Evolutionary conservation across 2,888 invertebrate species (phyloP).

Genomic region (Pseudoips prasinana): DNA sequence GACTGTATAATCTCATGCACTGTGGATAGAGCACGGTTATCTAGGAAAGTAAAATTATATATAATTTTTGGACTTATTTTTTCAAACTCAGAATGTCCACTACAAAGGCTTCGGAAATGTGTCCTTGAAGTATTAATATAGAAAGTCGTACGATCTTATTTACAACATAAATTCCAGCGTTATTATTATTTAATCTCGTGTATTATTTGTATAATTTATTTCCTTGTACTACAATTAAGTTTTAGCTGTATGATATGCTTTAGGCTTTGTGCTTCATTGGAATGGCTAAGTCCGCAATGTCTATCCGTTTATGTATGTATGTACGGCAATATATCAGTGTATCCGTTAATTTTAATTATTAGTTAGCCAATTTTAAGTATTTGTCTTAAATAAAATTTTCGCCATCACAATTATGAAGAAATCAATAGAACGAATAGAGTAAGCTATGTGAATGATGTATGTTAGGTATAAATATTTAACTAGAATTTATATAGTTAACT

Average conservation of each 20-base stretch:
- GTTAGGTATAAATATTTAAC: constrained; percentile 63
- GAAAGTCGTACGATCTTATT: constrained; percentile 36
- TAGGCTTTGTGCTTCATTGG: constrained; percentile 65
- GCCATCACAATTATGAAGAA: constrained; percentile 74
- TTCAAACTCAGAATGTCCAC: constrained; percentile 32
- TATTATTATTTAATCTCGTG: constrained; percentile 44
- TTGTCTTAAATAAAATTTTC: constrained; percentile 47
- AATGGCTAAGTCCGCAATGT: constrained; percentile 61
- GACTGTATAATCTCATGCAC: constrained; percentile 48
- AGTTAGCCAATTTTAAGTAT: constrained; percentile 74
- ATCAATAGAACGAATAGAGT: constrained; percentile 61
- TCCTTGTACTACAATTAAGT: constrained; percentile 44
- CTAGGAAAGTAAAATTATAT: constrained; percentile 29
- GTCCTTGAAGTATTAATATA: constrained; percentile 41
- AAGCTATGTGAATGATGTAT: constrained; percentile 61
- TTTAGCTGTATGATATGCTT: constrained; percentile 73
- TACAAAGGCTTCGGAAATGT: constrained; percentile 27
- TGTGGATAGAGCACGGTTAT: constrained; percentile 62
- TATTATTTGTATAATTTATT: constrained; percentile 68
- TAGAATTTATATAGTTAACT: constrained; percentile 67
- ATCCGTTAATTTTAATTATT: constrained; percentile 61
- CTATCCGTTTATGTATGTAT: constrained; percentile 40
- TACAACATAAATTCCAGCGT: constrained; percentile 47
- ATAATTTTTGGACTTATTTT: constrained; percentile 30
- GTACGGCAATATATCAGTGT: constrained; percentile 60